Conservation (phyloP, 2,888 invertebrate genomes). For the Agrilus biguttatus region DNA sequence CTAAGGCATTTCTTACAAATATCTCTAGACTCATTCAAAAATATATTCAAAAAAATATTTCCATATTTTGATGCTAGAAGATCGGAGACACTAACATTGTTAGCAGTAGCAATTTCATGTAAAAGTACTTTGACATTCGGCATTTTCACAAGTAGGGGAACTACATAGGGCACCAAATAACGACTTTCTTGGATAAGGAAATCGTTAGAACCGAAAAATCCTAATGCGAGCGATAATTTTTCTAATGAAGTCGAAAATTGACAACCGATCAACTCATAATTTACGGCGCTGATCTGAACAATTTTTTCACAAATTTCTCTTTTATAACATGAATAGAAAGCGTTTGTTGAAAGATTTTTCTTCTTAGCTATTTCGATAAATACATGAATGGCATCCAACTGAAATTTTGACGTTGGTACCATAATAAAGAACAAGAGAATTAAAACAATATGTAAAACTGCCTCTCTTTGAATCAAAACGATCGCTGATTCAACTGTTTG, state of each 20-base stretch:
- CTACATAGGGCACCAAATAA: slow-evolving; percentile 48
- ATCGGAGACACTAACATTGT: slow-evolving; percentile 42
- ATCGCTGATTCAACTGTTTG: slow-evolving; percentile 39
- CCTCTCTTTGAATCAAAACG: slow-evolving; percentile 25
- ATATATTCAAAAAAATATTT: slow-evolving; percentile 55
- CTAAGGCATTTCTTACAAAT: slow-evolving; percentile 45
- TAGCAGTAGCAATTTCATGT: slow-evolving; percentile 44
- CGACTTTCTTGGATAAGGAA: slow-evolving; percentile 55
- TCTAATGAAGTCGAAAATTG: slow-evolving; percentile 43
- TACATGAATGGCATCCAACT: slow-evolving; percentile 41
- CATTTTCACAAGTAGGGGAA: slow-evolving; percentile 41
- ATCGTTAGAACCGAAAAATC: slow-evolving; percentile 52
- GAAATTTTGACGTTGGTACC: slow-evolving; percentile 43
- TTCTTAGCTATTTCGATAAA: slow-evolving; percentile 41
- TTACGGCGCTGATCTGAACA: slow-evolving; percentile 43
- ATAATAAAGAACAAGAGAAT: slow-evolving; percentile 46
- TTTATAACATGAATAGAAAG: slow-evolving; percentile 47
- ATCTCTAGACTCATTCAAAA: slow-evolving; percentile 45
- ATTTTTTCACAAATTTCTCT: slow-evolving; percentile 42
- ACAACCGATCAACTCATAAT: slow-evolving; percentile 38
- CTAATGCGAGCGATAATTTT: slow-evolving; percentile 50
- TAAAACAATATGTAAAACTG: slow-evolving; percentile 35
- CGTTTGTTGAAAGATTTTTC: slow-evolving; percentile 38
- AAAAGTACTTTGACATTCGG: slow-evolving; percentile 45
- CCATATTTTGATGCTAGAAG: slow-evolving; percentile 52